phyloP scores from a whole-genome alignment of 2,113 vertebrate species.

The Zosterops lateralis region DNA sequence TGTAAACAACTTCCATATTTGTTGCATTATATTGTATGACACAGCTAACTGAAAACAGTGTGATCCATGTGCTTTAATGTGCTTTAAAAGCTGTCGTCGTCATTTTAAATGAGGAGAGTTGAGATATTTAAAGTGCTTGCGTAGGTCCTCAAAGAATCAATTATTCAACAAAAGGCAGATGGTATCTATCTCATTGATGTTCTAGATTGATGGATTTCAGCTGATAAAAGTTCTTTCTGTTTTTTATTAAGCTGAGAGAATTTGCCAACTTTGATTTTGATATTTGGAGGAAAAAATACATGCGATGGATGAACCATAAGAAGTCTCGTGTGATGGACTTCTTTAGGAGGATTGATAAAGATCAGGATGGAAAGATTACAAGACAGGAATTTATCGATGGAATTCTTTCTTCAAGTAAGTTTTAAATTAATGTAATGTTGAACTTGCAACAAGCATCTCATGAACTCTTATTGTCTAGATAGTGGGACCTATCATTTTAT shows the following conservation, averaged over 20 bases:
- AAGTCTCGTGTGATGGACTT: slow-evolving; percentile 99
- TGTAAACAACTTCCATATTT: background rate
- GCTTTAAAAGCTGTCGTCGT: background rate
- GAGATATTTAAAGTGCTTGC: background rate
- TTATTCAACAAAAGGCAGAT: background rate
- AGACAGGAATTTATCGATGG: slow-evolving; percentile 98
- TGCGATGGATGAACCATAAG: slow-evolving; percentile 99
- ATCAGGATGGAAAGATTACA: slow-evolving; percentile 98
- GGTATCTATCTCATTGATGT: background rate
- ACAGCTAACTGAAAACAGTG: background rate
- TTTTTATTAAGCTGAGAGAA: slow-evolving; percentile 84
- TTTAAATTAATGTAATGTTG: background rate
- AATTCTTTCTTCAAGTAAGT: slow-evolving; percentile 97
- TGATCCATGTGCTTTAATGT: background rate
- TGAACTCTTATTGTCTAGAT: background rate
- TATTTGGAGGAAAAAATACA: slow-evolving; percentile 97
- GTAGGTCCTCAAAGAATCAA: background rate
- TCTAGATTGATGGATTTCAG: background rate
- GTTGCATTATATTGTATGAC: background rate
- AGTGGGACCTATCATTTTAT: background rate
- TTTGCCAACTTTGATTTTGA: slow-evolving; percentile 99
- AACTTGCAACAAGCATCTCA: background rate
- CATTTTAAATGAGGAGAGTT: background rate
- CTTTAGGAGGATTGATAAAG: slow-evolving; percentile 97
- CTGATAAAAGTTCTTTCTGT: background rate